Evolutionary conservation across 2,797 vertebrate species (phyloP), one percentile per base, ranked within the genome.

Genomic region (Cirrhinus molitorella): DNA sequence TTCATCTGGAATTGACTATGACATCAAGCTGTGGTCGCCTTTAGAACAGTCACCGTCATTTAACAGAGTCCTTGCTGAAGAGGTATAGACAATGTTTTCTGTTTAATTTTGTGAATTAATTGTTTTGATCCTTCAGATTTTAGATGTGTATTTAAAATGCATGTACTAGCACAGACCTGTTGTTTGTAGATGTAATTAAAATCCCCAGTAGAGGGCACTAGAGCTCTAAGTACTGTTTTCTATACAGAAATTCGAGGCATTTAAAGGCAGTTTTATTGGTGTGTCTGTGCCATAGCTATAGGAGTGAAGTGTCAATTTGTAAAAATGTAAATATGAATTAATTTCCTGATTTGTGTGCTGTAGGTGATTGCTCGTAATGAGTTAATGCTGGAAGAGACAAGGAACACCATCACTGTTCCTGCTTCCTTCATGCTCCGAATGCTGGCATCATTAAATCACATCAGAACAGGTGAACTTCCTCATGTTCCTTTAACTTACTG

Each of bases 361-460:
- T 88, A 99, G 98, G 97, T 99, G 74, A 99, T 99, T 91, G 97
- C 96, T 86, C 96, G 98, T 47, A 99, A 99, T 73, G 98, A 99
- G 89, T 92, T 99, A 89, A 99, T 99, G 98, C 92, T 99, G 87
- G 98, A 99, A 87, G 98, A 99, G 92, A 99, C 98, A 0, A 96
- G 98, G 91, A 99, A 99, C 92, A 99, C 98, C 86, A 99, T 99
- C 88, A 99, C 98, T 23, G 98, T 99, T 82, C 98, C 98, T 31
- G 98, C 98, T 78, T 99, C 98, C 71, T 99, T 99, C 92, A 99
- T 99, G 98, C 93, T 99, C 84, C 93, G 98, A 89, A 99, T 99
- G 98, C 91, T 99, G 93, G 98, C 98, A 66, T 99, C 98, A 0
- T 91, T 99, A 84, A 99, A 99, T 93, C 98, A 97, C 81, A 96